A percentile compares a stretch with the other conserved stretches of the same genome.
Conservation (phyloP, 2,888 invertebrate species). For the Amitus sp. region DNA sequence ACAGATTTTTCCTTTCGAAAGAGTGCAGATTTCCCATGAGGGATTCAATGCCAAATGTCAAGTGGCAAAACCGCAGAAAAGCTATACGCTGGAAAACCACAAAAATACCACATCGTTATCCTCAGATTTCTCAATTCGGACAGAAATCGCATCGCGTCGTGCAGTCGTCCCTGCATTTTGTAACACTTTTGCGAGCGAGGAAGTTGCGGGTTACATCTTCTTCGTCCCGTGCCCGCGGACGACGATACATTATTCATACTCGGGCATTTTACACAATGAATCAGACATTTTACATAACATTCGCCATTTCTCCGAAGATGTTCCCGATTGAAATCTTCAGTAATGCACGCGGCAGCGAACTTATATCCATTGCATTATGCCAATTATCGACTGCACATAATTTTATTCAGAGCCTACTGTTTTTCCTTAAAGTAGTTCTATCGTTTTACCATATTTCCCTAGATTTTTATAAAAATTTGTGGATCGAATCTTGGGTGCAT, state of each 20-base stretch:
- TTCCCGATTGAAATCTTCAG: constrained; percentile 11
- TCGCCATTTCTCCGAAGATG: not conserved
- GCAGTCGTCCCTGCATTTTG: not conserved
- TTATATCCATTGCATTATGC: constrained; percentile 15
- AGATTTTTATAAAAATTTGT: too few species aligned
- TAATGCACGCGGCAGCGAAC: constrained; percentile 8
- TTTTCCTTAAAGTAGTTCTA: not conserved
- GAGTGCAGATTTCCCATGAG: not conserved
- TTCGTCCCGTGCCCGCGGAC: too few species aligned
- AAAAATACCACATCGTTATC: not conserved
- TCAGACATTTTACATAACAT: constrained; percentile 1
- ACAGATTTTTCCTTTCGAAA: not conserved
- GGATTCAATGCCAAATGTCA: not conserved
- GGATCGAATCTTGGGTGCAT: too few species aligned
- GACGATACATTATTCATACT: constrained; percentile 1
- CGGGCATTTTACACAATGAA: not conserved
- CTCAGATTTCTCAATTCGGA: not conserved
- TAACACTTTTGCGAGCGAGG: not conserved
- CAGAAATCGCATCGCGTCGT: not conserved
- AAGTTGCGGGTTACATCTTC: not conserved
- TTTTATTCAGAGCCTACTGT: constrained; percentile 16
- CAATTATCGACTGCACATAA: constrained; percentile 18
- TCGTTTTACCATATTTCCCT: constrained; percentile 19
- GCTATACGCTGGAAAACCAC: not conserved
- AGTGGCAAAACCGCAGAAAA: constrained; percentile 2